Evolutionary conservation across 2,797 vertebrate genomes (phyloP), one percentile per base, ranked within the genome.

Genomic region (Anguilla marmorata): DNA sequence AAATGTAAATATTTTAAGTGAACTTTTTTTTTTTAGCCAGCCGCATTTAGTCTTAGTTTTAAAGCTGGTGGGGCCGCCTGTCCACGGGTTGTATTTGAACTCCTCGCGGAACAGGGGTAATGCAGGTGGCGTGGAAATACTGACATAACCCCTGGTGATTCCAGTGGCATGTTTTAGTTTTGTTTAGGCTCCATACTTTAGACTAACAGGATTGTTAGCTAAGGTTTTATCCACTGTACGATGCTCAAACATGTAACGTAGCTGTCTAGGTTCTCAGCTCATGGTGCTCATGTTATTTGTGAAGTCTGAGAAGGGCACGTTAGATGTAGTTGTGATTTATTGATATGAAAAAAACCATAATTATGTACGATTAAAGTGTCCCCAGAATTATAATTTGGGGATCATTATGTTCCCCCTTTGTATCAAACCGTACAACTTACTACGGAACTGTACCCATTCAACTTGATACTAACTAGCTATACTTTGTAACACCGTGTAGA

Each of bases 31-130:
- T 27, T 2, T 24, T 2, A 45, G 19, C 33, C 11, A 79, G 37
- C 14, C 33, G 11, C n/a, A 9, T 69, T 60, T 33, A 37, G 21
- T 21, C 58, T 66, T 33, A 14, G 27, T 54, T 16, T 8, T 41
- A 37, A 85, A 3, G 54, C 56, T 41, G 63, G 41, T 72, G 7
- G 37, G 86, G 72, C 86, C 86, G 79, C 76, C 48, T 80, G 45
- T 54, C 86, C 85, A 16, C 85, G 86, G 85, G 37, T 48, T 82
- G 48, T 54, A 63, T 54, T 86, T 33, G 85, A 86, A 33, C 1
- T 33, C 14, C 19, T 52, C 41, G n/a, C 66, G 37, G 48, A 60
- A 58, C 16, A 52, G 45, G 60, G 45, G 37, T 60, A 45, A 52
- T 56, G 45, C 2, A 24, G 72, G 56, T 74, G 87, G 52, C 41